Conservation (phyloP, 1,140 invertebrate genomes). For the Sycobia sp. region DNA sequence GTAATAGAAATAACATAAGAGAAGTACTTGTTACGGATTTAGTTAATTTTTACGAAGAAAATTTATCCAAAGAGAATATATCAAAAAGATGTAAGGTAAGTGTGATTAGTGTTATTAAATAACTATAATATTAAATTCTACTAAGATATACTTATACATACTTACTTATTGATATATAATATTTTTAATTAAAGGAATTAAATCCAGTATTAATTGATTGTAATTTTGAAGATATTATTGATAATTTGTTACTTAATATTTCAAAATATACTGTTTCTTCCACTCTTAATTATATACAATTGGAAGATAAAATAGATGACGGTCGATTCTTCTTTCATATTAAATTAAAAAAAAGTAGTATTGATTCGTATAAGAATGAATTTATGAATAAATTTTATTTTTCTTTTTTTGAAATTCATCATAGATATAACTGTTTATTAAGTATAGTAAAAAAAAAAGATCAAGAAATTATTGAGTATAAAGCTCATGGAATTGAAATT, state of each 20-base stretch:
- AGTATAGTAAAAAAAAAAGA: constrained; percentile 52
- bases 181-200: constrained; percentile 46
- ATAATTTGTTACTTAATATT: constrained; percentile 44
- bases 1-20: constrained; percentile 32
- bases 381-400: constrained; percentile 47
- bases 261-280: constrained; percentile 33
- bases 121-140: neutral
- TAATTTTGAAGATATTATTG: constrained; percentile 38
- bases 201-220: constrained; percentile 47
- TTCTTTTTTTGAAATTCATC: constrained; percentile 39
- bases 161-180: constrained; percentile 9
- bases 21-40: constrained; percentile 48
- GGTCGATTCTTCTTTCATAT: constrained; percentile 48
- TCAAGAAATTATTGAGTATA: constrained; percentile 53
- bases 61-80: constrained; percentile 41
- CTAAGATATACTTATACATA: neutral
- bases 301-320: constrained; percentile 41
- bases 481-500: constrained; percentile 49
- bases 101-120: too few relatives aligned
- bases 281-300: constrained; percentile 38
- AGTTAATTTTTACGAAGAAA: constrained; percentile 46
- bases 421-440: constrained; percentile 41
- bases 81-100: constrained; percentile 47
- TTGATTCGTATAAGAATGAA: constrained; percentile 44
- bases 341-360: constrained; percentile 42